Conservation (phyloP, 2,113 vertebrate species). For the Calcarius ornatus region DNA sequence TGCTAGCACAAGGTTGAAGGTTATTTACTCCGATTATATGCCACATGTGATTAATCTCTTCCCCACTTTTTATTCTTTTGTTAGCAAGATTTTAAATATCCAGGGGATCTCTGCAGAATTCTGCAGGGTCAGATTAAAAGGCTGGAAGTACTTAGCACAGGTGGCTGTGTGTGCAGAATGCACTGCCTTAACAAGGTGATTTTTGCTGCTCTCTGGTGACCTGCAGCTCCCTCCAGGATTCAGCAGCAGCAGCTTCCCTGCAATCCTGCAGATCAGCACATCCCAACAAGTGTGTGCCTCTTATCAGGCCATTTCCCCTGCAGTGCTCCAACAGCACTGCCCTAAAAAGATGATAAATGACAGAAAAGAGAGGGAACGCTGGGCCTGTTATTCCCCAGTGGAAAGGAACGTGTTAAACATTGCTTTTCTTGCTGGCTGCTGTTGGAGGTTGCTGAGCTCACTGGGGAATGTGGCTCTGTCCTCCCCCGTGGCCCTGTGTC, state of each 20-base stretch:
- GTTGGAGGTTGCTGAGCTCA: neutral
- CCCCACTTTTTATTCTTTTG: neutral
- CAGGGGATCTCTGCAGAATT: neutral
- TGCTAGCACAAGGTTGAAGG: neutral
- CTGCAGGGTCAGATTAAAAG: neutral
- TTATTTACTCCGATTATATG: conserved; percentile 21
- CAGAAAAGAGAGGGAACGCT: neutral
- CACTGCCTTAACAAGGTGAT: neutral
- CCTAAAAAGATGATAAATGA: neutral
- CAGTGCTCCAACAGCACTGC: neutral
- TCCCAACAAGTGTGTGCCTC: neutral
- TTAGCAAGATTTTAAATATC: neutral
- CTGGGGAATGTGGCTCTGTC: neutral
- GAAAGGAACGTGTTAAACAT: neutral
- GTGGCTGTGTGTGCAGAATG: neutral
- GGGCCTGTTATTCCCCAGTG: neutral
- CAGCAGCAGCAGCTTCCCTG: neutral
- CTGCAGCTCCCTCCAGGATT: neutral
- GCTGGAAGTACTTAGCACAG: neutral
- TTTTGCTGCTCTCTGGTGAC: neutral
- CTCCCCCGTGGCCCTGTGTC: neutral
- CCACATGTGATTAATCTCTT: conserved; percentile 8
- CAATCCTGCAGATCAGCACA: neutral
- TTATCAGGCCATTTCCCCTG: neutral
- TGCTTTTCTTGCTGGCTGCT: neutral